Evolutionary conservation across 1,140 invertebrate species (phyloP).

Genomic region (Protaetia brevitarsis): DNA sequence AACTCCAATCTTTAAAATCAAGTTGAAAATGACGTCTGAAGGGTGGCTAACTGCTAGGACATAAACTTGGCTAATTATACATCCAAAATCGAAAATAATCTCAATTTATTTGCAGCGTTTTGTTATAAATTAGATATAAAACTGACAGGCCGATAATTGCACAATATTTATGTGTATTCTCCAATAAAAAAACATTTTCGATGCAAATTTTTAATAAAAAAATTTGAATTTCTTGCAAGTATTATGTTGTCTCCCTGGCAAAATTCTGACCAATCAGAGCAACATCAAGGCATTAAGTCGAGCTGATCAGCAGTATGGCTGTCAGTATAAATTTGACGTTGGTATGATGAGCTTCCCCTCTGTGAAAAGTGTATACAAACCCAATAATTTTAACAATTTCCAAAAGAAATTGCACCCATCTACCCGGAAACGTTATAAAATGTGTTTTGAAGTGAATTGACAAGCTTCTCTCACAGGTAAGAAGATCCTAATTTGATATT

Average conservation of each 20-base stretch:
- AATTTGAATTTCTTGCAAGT: background rate
- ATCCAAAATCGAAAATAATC: no score
- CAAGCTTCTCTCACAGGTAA: background rate
- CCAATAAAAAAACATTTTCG: no score
- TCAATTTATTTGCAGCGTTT: no score
- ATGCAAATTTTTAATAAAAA: no score
- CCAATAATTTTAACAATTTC: slow-evolving; percentile 29
- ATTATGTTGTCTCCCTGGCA: background rate
- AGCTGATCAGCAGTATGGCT: slow-evolving; percentile 77
- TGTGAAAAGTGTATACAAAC: slow-evolving; percentile 49
- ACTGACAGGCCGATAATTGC: no score
- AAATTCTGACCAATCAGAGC: slow-evolving; percentile 3
- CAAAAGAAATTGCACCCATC: slow-evolving; percentile 33
- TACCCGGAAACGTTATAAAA: slow-evolving; percentile 37
- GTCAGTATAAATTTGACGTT: slow-evolving; percentile 85
- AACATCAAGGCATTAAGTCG: slow-evolving; percentile 59
- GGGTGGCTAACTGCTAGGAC: no score
- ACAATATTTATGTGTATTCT: no score
- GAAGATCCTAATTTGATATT: background rate
- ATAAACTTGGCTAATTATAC: no score
- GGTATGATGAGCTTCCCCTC: slow-evolving; percentile 76
- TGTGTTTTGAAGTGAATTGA: slow-evolving; percentile 39
- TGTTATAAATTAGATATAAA: no score
- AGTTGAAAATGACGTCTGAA: no score
- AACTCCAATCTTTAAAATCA: no score